Base-by-base conservation (phyloP, 2,797 vertebrate species). In the Alcedo quadribrachys region DNA sequence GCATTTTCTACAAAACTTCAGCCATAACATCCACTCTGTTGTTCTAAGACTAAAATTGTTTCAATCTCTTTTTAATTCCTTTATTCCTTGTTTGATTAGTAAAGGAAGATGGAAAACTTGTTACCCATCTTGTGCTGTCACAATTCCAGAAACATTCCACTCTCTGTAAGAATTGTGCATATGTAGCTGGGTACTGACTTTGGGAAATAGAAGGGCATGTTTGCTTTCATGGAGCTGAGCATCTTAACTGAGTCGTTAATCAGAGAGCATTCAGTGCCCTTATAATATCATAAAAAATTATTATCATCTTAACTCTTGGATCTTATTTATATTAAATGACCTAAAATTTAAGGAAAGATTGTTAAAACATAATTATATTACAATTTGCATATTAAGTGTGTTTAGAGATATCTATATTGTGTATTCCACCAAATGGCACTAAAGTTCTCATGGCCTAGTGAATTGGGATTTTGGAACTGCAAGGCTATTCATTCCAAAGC, bases 381-480 rank as follows among this genome's bases (percentile, higher is more conserved):
- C 28, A 8, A 78, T 92, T 93, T 93, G 79, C 90, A 62, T 88
- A 75, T 91, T 91, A 91, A 74, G 65, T 10, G 0, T 82, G 45
- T 95, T 93, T 91, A 75, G 54, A 85, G 83, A 82, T 92, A 85
- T 93, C 90, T 80, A 54, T 84, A 91, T 85, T 78, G 79, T 81
- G 57, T 80, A 80, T 92, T 89, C 61, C 94, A 92, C 94, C 69
- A 93, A 96, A 94, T 87, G 75, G 78, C 78, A 93, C 96, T 95
- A 89, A 96, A 95, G 94, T 91, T 96, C 68, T 20, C 54, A 48
- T 45, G 58, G 54, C 50, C 88, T 71, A 81, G 90, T 91, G 88
- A 78, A 89, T 37, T 96, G 93, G 94, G 95, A 91, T 80, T 96
- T 93, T 87, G 82, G 37, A 96, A 96, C 65, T 93, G 81, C 83